Base-by-base conservation (phyloP, 1,140 invertebrate genomes). In the Doryteuthis pealeii region DNA sequence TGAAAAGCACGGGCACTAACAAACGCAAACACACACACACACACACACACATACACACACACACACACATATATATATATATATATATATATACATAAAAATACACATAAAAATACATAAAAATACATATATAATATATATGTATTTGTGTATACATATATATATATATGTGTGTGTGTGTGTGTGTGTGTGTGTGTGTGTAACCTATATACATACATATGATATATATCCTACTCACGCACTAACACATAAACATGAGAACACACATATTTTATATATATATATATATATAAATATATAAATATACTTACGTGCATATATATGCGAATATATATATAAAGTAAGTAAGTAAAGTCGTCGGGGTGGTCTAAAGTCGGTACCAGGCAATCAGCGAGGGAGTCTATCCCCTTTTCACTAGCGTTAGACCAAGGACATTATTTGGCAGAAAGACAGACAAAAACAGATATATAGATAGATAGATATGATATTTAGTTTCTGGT, bases 221-320 rank as follows among this genome's bases (percentile, higher is more conserved):
- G n/a, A 58, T 58, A 58, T 58, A 58, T 58, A 58, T n/a, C 26
- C 3, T 58, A 58, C 26, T 5, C 15, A 58, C 26, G 15, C 15
- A 58, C 15, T 3, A 5, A 58, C 15, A 58, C 15, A 40, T 40
- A 40, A 5, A 40, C 10, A 40, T 40, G 10, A 10, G 10, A 10
- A 40, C n/a, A n/a, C n/a, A n/a, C n/a, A n/a, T 40, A 40, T 5
- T 40, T 5, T 40, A 58, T 58, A 58, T 58, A 58, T 58, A 58
- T 58, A 58, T 58, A 58, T 58, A 58, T 58, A 58, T 58, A 58
- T 58, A 58, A 5, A 58, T 58, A 58, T 58, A 58, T 58, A 58
- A 5, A 58, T 58, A 58, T 58, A 58, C 15, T 5, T 58, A 58
- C 15, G 15, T 58, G 15, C 15, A 58, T 58, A 26, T 58, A 58